phyloP scores from a whole-genome alignment of 2,113 vertebrate genomes.

The Spea multiplicata region DNA sequence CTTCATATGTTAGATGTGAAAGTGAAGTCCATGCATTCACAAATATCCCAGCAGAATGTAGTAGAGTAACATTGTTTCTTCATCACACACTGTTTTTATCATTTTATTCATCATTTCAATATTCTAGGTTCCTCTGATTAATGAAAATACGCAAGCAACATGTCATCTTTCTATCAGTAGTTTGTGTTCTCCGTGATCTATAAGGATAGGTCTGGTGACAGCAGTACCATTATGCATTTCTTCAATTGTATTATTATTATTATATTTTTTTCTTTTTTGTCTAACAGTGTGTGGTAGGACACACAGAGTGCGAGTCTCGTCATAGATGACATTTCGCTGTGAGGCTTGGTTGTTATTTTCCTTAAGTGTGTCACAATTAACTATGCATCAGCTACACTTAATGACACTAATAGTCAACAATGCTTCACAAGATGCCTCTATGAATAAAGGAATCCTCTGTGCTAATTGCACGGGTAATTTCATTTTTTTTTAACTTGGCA shows the following conservation, averaged over 20 bases:
- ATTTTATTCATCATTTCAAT: too few species aligned
- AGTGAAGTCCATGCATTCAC: too few species aligned
- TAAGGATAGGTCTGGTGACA: too few species aligned
- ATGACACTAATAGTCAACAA: slow-evolving; percentile 19
- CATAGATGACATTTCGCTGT: too few species aligned
- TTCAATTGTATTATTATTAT: neutral
- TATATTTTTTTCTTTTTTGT: neutral
- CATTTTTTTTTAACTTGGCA: neutral
- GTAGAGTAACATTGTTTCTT: too few species aligned
- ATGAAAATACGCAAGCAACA: too few species aligned
- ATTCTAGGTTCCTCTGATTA: too few species aligned
- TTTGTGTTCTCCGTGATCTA: too few species aligned
- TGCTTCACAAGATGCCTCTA: neutral
- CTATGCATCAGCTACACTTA: slow-evolving; percentile 38
- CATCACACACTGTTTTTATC: too few species aligned
- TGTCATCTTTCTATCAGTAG: too few species aligned
- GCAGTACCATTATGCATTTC: neutral
- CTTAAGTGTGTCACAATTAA: slow-evolving; percentile 43
- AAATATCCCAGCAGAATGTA: too few species aligned
- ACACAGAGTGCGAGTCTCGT: neutral
- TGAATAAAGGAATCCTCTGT: slow-evolving; percentile 15
- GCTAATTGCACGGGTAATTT: slow-evolving; percentile 7
- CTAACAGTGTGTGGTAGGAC: neutral
- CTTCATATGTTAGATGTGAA: too few species aligned
- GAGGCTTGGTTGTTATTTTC: slow-evolving; percentile 31